phyloP scores from a whole-genome alignment of 2,888 invertebrate species.

The Temnothorax unifasciatus region DNA sequence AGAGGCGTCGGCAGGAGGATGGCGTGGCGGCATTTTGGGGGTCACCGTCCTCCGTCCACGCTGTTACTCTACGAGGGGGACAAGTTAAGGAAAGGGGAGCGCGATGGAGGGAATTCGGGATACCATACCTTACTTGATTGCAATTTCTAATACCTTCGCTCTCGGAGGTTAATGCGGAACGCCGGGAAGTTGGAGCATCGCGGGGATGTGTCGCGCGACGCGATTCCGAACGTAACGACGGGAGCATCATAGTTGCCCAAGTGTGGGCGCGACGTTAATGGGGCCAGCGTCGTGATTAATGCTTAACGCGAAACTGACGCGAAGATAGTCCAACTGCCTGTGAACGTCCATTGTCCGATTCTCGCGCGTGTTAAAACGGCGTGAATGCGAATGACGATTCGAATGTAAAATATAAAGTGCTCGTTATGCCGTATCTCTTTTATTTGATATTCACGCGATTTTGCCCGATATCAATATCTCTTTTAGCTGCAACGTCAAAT shows the following conservation, averaged over 20 bases:
- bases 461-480: background rate
- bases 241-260: slow-evolving; percentile 43
- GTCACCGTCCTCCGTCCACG: slow-evolving; percentile 70
- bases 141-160: slow-evolving; percentile 57
- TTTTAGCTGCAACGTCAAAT: slow-evolving; percentile 5
- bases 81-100: slow-evolving; percentile 28
- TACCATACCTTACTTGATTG: slow-evolving; percentile 53
- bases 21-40: slow-evolving; percentile 76
- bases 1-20: slow-evolving; percentile 28
- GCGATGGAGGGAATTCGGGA: slow-evolving; percentile 15
- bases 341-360: background rate
- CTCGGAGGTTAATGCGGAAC: slow-evolving; percentile 53
- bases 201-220: slow-evolving; percentile 58
- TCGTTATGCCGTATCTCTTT: slow-evolving; percentile 8
- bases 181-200: slow-evolving; percentile 52
- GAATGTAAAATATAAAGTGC: slow-evolving; percentile 3
- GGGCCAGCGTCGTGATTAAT: slow-evolving; percentile 44
- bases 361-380: background rate
- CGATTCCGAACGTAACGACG: slow-evolving; percentile 55
- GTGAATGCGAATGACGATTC: slow-evolving; percentile 12
- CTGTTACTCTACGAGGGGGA: slow-evolving; percentile 46
- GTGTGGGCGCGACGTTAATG: slow-evolving; percentile 53
- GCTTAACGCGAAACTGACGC: slow-evolving; percentile 45
- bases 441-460: slow-evolving; percentile 25
- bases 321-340: slow-evolving; percentile 13